phyloP scores from a whole-genome alignment of 35 echinoderm and acorn worm species.

The Heliocidaris erythrogramma region DNA sequence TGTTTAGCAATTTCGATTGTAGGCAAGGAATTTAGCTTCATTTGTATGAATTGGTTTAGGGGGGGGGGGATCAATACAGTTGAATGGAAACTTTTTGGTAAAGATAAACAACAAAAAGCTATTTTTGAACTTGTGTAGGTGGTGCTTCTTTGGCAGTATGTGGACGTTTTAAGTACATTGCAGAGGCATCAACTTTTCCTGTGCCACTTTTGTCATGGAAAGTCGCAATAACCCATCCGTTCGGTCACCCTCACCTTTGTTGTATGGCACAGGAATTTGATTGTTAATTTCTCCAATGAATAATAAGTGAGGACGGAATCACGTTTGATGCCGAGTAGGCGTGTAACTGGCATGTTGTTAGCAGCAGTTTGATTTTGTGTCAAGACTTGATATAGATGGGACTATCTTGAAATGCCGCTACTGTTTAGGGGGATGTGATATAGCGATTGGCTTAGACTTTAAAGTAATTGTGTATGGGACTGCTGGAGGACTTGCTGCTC shows the following conservation, averaged over 20 bases:
- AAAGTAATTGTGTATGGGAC: background rate
- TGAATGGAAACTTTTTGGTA: constrained; percentile 11
- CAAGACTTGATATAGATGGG: background rate
- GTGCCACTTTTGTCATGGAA: background rate
- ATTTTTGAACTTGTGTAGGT: constrained; percentile 16
- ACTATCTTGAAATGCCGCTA: background rate
- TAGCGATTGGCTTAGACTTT: background rate
- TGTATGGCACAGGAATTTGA: background rate
- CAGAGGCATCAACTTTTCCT: too few relatives aligned
- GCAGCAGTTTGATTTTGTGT: background rate
- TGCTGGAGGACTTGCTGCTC: background rate
- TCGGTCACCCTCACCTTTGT: background rate
- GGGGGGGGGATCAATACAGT: background rate
- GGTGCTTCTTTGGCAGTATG: background rate
- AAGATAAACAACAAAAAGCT: background rate
- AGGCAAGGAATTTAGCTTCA: background rate
- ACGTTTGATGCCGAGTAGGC: background rate
- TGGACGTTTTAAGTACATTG: too few relatives aligned
- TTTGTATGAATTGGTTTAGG: background rate
- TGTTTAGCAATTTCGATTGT: background rate
- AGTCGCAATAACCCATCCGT: background rate
- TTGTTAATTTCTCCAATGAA: constrained; percentile 16
- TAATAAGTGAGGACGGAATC: background rate
- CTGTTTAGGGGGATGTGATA: background rate
- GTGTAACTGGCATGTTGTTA: background rate